phyloP scores from a whole-genome alignment of 1,140 invertebrate genomes.

The Lamellibrachia luymesi region DNA sequence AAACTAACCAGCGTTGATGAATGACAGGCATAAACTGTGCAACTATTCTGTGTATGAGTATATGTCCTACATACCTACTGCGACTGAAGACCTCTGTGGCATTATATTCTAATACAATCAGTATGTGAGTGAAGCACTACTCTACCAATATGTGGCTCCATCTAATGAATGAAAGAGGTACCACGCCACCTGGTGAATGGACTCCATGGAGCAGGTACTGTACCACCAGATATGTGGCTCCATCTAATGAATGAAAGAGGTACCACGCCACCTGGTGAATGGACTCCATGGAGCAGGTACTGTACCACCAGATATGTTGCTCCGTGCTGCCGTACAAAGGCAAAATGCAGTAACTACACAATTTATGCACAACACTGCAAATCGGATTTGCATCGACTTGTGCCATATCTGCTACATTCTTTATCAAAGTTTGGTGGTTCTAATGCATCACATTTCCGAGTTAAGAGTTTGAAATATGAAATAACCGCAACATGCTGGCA shows the following conservation, averaged over 20 bases:
- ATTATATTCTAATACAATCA: slow-evolving; percentile 2
- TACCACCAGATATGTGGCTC: too few species aligned
- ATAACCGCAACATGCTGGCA: too few species aligned
- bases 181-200: neutral
- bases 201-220: neutral
- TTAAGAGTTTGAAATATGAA: too few species aligned
- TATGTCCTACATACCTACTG: neutral
- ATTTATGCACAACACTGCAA: too few species aligned
- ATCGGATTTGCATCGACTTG: too few species aligned
- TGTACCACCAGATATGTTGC: neutral
- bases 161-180: neutral
- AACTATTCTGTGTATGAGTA: neutral
- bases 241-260: neutral
- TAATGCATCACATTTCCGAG: too few species aligned
- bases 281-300: neutral
- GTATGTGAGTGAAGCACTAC: neutral
- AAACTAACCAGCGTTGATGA: neutral
- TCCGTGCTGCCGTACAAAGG: neutral
- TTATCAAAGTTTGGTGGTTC: too few species aligned
- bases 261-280: neutral
- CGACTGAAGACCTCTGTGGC: neutral
- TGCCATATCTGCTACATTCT: too few species aligned
- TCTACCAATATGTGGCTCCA: neutral
- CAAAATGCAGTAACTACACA: too few species aligned
- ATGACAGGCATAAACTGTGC: neutral